phyloP scores from a whole-genome alignment of 2,113 vertebrate species.

The Notarius quadriscutis region DNA sequence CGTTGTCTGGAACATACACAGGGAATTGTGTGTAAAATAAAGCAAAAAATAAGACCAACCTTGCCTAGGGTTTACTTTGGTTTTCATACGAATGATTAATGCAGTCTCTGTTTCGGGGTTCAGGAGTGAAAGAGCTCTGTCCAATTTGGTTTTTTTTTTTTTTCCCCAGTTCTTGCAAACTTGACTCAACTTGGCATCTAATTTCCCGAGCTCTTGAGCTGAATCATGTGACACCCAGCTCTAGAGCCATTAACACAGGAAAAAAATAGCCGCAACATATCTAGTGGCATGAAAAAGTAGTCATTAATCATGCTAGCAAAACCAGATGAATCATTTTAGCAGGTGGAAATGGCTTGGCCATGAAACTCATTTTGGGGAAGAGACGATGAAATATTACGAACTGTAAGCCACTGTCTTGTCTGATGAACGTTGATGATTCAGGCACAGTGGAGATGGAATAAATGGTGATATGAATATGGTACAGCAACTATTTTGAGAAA shows the following conservation, averaged over 20 bases:
- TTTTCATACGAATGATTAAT: not conserved
- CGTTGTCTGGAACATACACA: slow-evolving; percentile 88
- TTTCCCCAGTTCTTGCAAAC: not conserved
- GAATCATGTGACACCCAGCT: not conserved
- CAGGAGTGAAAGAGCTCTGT: too few relatives aligned
- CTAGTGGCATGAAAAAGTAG: slow-evolving; percentile 6
- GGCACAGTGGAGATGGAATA: slow-evolving; percentile 49
- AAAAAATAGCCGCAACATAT: slow-evolving; percentile 16
- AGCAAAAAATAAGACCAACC: slow-evolving; percentile 32
- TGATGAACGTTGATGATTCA: slow-evolving; percentile 54
- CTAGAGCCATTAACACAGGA: not conserved
- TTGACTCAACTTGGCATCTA: not conserved
- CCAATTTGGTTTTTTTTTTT: not conserved
- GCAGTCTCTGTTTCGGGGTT: not conserved
- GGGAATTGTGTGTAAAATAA: slow-evolving; percentile 70
- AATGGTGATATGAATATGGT: slow-evolving; percentile 27
- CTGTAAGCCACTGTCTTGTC: slow-evolving; percentile 42
- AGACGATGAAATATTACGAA: slow-evolving; percentile 57
- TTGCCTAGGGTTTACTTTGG: not conserved
- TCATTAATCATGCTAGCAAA: slow-evolving; percentile 10
- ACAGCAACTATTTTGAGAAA: not conserved
- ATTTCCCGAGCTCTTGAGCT: not conserved
- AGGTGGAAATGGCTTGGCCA: not conserved
- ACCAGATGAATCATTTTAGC: slow-evolving; percentile 24
- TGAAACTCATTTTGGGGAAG: slow-evolving; percentile 35